Percentiles rank a stretch among this genome's conserved stretches.
Evolutionary conservation across 2,888 invertebrate species (phyloP).

Genomic region (Lepas anatifera): DNA sequence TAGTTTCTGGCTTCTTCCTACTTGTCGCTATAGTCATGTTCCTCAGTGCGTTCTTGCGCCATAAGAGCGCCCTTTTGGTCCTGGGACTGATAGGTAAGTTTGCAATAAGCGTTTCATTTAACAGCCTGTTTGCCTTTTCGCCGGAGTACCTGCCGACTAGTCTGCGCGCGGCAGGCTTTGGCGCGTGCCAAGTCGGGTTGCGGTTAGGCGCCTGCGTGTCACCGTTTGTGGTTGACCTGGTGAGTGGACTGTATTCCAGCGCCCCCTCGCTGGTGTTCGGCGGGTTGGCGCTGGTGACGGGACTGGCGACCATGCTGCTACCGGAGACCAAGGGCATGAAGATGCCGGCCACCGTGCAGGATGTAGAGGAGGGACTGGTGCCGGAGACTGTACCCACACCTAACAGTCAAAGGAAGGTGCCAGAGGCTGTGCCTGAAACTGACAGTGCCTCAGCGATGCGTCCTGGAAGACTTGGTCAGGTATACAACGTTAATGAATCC

Average conservation of each 20-base stretch:
- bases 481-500: no score
- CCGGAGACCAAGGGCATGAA: background rate
- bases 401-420: no score
- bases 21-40: conserved; percentile 35
- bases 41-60: conserved; percentile 31
- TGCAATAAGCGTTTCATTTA: conserved; percentile 37
- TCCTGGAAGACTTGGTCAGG: no score
- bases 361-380: background rate
- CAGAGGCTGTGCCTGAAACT: no score
- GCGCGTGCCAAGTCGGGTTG: conserved; percentile 25
- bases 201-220: conserved; percentile 39
- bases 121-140: conserved; percentile 36
- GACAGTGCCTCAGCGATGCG: no score
- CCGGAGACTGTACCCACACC: no score
- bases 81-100: conserved; percentile 31
- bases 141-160: conserved; percentile 29
- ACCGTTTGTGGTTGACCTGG: conserved; percentile 32
- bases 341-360: background rate
- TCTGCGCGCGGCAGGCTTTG: conserved; percentile 35
- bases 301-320: background rate
- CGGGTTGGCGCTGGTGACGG: background rate
- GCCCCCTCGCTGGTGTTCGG: background rate
- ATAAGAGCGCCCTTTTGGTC: conserved; percentile 25
- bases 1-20: conserved; percentile 36
- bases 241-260: conserved; percentile 13